Evolutionary conservation across 2,113 vertebrate genomes (phyloP), one percentile per base, ranked within the genome.

Genomic region (Dasypus novemcinctus): DNA sequence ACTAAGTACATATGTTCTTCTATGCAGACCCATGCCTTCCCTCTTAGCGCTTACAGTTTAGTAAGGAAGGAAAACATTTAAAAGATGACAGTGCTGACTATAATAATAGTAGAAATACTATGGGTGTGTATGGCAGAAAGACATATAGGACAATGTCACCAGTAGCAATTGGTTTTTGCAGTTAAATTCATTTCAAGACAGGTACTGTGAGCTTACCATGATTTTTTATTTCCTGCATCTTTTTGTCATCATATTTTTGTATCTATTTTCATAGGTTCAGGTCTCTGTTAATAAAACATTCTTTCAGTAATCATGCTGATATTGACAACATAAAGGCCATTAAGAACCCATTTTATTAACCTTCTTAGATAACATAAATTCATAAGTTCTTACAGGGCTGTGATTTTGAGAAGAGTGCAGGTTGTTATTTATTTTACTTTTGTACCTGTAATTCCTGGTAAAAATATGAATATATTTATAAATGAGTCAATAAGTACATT

Each of bases 401-500:
- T 38, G 31, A 52, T 25, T 13, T 84, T 82, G 33, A 7, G 63
- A 36, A 63, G 10, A 54, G 66, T 41, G 25, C 7, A 76, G 20
- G 1, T n/a, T 72, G 12, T 85, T 64, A 41, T 52, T 69, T 59
- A n/a, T 78, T 46, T 86, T 82, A 29, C 14, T 7, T 69, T 21
- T 69, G 11, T 80, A 31, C 17, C 27, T 66, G 21, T 36, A 61
- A 43, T 63, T 96, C 38, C 41, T 88, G 36, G 31, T 59, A 83
- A 92, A 95, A 83, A 29, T n/a, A 61, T 38, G 14, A 38, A n/a
- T 80, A 43, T 78, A 78, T 63, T 94, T 61, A 72, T 82, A 21
- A 68, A 78, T 85, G n/a, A 66, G 17, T 69, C 59, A 78, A n/a
- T 27, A 79, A 79, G 41, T 84, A 54, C 74, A 68, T 91, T 88